Evolutionary conservation across 2,113 vertebrate species (phyloP).

Genomic region (Vulpes lagopus): DNA sequence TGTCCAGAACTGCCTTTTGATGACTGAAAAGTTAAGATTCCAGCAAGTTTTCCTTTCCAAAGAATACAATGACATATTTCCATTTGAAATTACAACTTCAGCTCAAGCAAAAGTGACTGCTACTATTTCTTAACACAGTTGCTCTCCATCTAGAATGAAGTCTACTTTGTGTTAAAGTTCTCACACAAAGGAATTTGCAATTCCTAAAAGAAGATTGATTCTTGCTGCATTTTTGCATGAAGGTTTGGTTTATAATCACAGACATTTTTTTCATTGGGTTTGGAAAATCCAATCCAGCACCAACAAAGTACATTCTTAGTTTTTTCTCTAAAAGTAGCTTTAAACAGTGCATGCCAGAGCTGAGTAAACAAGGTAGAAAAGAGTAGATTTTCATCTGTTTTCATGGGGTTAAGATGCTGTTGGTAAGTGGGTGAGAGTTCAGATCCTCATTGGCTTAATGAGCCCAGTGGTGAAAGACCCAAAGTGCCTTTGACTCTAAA

Average conservation of each 20-base stretch:
- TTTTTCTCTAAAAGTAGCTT: not conserved
- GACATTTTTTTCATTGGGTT: conserved; percentile 9
- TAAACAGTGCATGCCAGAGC: not conserved
- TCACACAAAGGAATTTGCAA: conserved; percentile 20
- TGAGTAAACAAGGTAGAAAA: not conserved
- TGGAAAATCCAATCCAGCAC: conserved; percentile 54
- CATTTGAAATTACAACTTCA: conserved; percentile 49
- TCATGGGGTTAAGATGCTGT: not conserved
- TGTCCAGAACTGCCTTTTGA: conserved; percentile 64
- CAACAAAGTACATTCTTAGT: not conserved
- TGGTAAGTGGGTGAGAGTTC: not conserved
- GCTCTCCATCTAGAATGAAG: not conserved
- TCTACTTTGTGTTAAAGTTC: conserved; percentile 61
- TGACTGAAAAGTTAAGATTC: conserved; percentile 68
- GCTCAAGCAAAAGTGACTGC: conserved; percentile 31
- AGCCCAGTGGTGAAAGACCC: not conserved
- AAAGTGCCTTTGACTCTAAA: not conserved
- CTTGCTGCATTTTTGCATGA: conserved; percentile 51
- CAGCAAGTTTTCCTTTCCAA: conserved; percentile 49
- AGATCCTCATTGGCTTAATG: not conserved
- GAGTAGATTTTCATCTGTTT: not conserved
- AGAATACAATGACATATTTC: not conserved
- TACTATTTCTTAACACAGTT: conserved; percentile 59
- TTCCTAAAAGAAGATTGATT: conserved; percentile 1
- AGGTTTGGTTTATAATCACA: conserved; percentile 40